Percentiles rank a stretch among this genome's conserved stretches.
Evolutionary conservation across 1,140 invertebrate species (phyloP).

Genomic region (Aplysia californica): DNA sequence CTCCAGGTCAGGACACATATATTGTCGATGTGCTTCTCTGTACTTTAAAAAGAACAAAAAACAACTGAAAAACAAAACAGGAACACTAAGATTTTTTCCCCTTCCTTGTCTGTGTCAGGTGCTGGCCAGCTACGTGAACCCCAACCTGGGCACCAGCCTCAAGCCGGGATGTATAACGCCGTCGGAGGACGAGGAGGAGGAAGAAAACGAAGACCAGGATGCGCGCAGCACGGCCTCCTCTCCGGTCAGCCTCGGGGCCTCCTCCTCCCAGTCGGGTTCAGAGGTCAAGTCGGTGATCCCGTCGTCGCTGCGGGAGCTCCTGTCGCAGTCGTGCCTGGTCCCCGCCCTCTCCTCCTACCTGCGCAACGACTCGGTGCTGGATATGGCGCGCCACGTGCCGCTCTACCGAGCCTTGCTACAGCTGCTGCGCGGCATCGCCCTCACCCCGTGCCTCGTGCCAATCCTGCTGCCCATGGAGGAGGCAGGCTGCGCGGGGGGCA

Average conservation of each 20-base stretch:
- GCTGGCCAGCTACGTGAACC: conserved; percentile 87
- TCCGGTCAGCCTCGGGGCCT: no score
- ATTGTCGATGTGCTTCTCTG: no score
- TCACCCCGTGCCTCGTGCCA: conserved; percentile 76
- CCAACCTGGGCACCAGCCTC: conserved; percentile 67
- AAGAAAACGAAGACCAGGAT: no score
- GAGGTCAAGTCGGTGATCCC: no score
- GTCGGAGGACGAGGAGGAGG: no score
- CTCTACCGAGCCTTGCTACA: conserved; percentile 87
- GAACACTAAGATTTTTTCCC: no score
- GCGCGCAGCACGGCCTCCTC: no score
- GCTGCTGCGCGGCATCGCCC: conserved; percentile 80
- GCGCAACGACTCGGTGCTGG: conserved; percentile 93
- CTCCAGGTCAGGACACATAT: no score
- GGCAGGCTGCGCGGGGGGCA: conserved; percentile 36
- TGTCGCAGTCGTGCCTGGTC: conserved; percentile 85
- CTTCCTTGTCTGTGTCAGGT: conserved; percentile 70
- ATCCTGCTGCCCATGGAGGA: conserved; percentile 74
- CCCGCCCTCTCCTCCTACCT: conserved; percentile 91
- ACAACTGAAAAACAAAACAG: no score
- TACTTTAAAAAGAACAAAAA: no score
- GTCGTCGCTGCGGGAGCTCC: conserved; percentile 78
- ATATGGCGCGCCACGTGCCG: conserved; percentile 94
- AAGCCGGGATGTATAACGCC: no score
- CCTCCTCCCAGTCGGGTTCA: background rate